Evolutionary conservation across 2,113 vertebrate species (phyloP).

Genomic region (Andinoacara biseriatus): DNA sequence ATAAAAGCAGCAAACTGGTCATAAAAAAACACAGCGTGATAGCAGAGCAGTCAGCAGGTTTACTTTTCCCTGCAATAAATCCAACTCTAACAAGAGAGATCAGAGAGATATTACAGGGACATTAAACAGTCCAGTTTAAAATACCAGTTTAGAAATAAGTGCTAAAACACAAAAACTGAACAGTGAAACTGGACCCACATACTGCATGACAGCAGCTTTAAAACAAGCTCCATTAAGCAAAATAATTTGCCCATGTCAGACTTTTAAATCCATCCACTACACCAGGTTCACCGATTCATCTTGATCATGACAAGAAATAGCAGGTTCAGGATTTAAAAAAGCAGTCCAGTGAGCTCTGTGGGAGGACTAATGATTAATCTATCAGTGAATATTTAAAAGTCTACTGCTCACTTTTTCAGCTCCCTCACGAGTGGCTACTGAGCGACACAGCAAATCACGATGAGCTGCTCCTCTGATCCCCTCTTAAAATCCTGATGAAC

Average conservation of each 20-base stretch:
- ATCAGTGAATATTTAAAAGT: neutral
- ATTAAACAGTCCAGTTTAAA: neutral
- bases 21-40: neutral
- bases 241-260: neutral
- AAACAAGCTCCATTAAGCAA: neutral
- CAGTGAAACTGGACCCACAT: neutral
- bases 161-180: neutral
- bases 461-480: neutral
- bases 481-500: neutral
- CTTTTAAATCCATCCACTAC: neutral
- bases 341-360: neutral
- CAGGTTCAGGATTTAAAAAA: neutral
- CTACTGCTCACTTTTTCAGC: neutral
- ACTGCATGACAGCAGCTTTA: neutral
- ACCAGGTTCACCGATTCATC: neutral
- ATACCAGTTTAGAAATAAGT: neutral
- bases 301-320: neutral
- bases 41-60: neutral
- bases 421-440: accelerated
- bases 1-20: neutral
- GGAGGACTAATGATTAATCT: neutral
- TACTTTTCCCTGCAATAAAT: neutral
- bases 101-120: neutral
- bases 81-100: neutral
- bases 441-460: neutral